Evolutionary conservation across 30 jellyfish, hydroid and myxozoan species (phyloP).

Genomic region (Rhopilema esculentum): DNA sequence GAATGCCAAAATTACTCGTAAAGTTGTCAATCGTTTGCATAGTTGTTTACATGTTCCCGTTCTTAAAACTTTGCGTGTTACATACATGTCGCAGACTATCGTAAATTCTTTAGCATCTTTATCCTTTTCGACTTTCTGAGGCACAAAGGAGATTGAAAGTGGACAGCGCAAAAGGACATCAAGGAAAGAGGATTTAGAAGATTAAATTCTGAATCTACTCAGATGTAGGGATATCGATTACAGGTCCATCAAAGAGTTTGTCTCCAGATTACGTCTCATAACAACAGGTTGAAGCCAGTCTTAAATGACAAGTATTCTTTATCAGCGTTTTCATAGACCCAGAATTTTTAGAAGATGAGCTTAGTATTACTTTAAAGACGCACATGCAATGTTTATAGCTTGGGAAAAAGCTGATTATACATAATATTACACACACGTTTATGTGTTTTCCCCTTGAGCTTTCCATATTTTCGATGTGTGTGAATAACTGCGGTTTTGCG

Average conservation of each 20-base stretch:
- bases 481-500: slow-evolving; percentile 48
- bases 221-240: slow-evolving; percentile 58
- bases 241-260: slow-evolving; percentile 62
- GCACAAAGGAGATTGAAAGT: slow-evolving; percentile 4
- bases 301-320: slow-evolving; percentile 23
- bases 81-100: too few species aligned
- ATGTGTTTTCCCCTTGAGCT: slow-evolving; percentile 43
- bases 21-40: too few species aligned
- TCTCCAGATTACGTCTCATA: slow-evolving; percentile 60
- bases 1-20: too few species aligned
- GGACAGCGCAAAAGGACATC: slow-evolving; percentile 41
- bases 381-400: slow-evolving; percentile 55
- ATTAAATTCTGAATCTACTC: slow-evolving; percentile 47
- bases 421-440: slow-evolving; percentile 14
- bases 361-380: slow-evolving; percentile 15
- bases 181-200: slow-evolving; percentile 40
- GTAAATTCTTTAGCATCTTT: not conserved
- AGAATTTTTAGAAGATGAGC: slow-evolving; percentile 39
- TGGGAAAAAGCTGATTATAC: slow-evolving; percentile 36
- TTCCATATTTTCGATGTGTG: slow-evolving; percentile 33
- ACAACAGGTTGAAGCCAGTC: slow-evolving; percentile 55
- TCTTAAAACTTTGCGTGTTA: too few species aligned
- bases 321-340: slow-evolving; percentile 32
- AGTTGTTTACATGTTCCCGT: too few species aligned
- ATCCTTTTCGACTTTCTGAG: slow-evolving; percentile 35